A percentile compares a stretch with the other conserved stretches of the same genome.
These are phyloP conservation scores for Myiozetetes cayanensis DNA, from an alignment of 2,113 vertebrate genomes.

Conservation along the genomic window DNA sequence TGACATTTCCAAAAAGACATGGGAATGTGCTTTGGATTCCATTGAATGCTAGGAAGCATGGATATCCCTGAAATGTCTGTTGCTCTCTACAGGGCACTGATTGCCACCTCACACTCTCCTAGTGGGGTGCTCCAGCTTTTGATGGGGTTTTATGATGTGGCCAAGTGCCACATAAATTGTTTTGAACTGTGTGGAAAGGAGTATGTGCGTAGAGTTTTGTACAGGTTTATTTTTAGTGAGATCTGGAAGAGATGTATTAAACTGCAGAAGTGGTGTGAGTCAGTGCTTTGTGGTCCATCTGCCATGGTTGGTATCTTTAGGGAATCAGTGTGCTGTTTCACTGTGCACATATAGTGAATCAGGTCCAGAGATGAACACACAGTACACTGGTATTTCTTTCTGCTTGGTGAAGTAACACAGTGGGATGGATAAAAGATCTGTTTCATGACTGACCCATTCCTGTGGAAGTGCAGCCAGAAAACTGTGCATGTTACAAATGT, in stretches of 20 bases:
- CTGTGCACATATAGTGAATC: not conserved
- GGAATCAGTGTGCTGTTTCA: not conserved
- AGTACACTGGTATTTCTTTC: not conserved
- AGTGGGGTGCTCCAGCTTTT: not conserved
- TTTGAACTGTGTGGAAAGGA: not conserved
- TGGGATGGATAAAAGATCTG: not conserved
- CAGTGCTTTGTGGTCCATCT: not conserved
- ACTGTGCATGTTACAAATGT: not conserved
- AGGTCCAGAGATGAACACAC: not conserved
- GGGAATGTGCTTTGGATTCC: not conserved
- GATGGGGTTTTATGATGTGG: not conserved
- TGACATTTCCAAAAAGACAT: not conserved
- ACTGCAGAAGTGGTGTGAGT: not conserved
- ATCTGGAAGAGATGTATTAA: not conserved
- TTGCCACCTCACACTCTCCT: not conserved
- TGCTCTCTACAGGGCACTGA: not conserved
- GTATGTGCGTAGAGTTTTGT: not conserved
- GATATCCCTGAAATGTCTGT: not conserved
- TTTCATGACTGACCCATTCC: not conserved
- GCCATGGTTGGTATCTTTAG: not conserved
- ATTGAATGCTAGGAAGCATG: accelerated
- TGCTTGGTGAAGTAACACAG: not conserved
- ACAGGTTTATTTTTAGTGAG: not conserved
- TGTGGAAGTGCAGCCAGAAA: not conserved
- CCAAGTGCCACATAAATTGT: not conserved